Base-by-base conservation (phyloP, 1,140 invertebrate species). In the Neodiprion pinetum region DNA sequence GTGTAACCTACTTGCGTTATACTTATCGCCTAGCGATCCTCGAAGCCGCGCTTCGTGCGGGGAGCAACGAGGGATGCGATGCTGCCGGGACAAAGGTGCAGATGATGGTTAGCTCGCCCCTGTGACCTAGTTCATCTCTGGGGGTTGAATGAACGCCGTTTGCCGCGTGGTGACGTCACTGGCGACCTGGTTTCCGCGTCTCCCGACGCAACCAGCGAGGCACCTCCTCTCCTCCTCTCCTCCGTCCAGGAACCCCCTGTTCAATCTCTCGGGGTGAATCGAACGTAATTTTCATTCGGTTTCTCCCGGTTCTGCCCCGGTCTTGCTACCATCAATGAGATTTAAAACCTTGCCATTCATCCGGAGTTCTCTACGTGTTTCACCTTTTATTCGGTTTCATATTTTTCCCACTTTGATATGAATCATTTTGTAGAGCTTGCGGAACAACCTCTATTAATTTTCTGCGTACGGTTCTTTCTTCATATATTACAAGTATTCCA, bases 141-240 rank as follows among this genome's bases (percentile, higher is more conserved):
- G 80, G 80, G 81, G 83, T 85, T 85, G 83, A 84, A 85, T 85
- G 82, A 85, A 85, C 82, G 81, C 71, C 79, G 74, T 77, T 76
- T 75, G 76, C 28, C 28, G 79, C 78, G 14, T 47, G 12, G 78
- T 84, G 84, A 85, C 84, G 83, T 85, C 84, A 85, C 82, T 80
- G 70, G 17, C 81, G 84, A 85, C 84, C 84, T 80, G 78, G 82
- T 85, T 85, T 84, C 81, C 82, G 82, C 81, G 82, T 75, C 61
- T 65, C 74, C 48, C 73, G 65, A 40, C 50, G 74, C 70, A 23
- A 49, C 47, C 17, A 61, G 50, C 40, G 28, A 40, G 28, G 28
- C 28, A 40, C 28, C 28, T 40, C 28, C 28, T 40, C 28, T 28
- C 28, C 28, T 28, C 28, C 17, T 17, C 17, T 21, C 17, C 17